Percentiles rank a stretch among this genome's conserved stretches.
Evolutionary conservation across 2,888 invertebrate genomes (phyloP).

Genomic region (Agrotis exclamationis): DNA sequence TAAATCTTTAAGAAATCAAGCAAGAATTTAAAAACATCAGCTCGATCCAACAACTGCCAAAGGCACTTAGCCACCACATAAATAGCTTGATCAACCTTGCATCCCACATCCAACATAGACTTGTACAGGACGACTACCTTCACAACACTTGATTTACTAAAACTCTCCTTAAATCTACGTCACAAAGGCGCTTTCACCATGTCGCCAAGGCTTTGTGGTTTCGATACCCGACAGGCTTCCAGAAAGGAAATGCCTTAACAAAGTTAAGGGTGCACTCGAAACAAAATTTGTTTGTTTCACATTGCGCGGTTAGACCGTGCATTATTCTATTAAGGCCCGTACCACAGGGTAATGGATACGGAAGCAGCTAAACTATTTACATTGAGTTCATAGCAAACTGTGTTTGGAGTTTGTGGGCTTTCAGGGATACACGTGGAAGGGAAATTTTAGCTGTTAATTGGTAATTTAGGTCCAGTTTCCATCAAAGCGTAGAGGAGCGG

Average conservation of each 20-base stretch:
- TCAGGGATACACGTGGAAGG: slow-evolving; percentile 17
- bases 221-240: neutral
- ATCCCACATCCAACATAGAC: neutral
- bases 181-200: neutral
- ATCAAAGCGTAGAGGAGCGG: too few species aligned
- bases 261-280: slow-evolving; percentile 49
- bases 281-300: slow-evolving; percentile 73
- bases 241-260: slow-evolving; percentile 44
- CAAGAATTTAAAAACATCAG: neutral
- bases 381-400: slow-evolving; percentile 56
- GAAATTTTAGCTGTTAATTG: neutral
- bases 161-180: neutral
- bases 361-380: slow-evolving; percentile 58
- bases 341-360: slow-evolving; percentile 72
- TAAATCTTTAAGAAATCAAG: too few species aligned
- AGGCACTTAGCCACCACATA: neutral
- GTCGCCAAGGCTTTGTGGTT: neutral
- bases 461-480: too few species aligned
- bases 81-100: neutral
- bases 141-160: neutral
- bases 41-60: neutral
- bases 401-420: slow-evolving; percentile 60
- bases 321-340: slow-evolving; percentile 75
- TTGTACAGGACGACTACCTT: neutral
- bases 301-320: slow-evolving; percentile 70